Evolutionary conservation across 2,113 vertebrate species (phyloP).

Genomic region (Hippocampus barbouri): DNA sequence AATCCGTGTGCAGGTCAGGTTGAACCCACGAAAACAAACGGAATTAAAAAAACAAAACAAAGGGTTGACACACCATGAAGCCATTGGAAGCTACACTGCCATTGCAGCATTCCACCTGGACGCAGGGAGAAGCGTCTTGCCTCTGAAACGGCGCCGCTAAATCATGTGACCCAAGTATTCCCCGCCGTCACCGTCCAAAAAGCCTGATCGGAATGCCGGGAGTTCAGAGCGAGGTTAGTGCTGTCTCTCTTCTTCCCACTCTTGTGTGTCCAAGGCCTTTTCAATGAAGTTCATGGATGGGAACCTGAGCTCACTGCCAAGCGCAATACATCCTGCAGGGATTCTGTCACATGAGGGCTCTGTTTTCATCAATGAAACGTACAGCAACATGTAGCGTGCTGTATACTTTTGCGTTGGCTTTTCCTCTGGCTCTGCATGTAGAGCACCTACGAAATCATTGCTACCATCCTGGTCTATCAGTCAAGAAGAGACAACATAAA

Average conservation of each 20-base stretch:
- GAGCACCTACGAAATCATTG: no score
- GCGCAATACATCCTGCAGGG: neutral
- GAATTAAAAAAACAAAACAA: no score
- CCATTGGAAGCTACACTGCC: neutral
- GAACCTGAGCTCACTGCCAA: neutral
- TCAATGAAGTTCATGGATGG: neutral
- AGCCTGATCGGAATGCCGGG: neutral
- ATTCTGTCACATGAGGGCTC: neutral
- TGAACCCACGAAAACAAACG: neutral
- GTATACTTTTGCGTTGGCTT: no score
- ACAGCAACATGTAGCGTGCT: no score
- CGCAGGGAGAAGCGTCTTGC: neutral
- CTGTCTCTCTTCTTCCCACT: neutral
- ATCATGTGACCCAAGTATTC: slow-evolving; percentile 2
- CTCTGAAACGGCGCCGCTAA: slow-evolving; percentile 1
- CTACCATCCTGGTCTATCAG: no score
- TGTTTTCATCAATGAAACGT: no score
- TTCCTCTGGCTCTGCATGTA: no score
- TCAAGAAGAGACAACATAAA: no score
- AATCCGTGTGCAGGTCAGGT: neutral
- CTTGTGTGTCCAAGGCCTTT: neutral
- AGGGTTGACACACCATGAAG: neutral
- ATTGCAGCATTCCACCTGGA: neutral
- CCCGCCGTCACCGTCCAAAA: slow-evolving; percentile 4
- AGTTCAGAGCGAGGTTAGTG: neutral